Conservation (phyloP, 2,797 vertebrate genomes). For the Characodon lateralis region DNA sequence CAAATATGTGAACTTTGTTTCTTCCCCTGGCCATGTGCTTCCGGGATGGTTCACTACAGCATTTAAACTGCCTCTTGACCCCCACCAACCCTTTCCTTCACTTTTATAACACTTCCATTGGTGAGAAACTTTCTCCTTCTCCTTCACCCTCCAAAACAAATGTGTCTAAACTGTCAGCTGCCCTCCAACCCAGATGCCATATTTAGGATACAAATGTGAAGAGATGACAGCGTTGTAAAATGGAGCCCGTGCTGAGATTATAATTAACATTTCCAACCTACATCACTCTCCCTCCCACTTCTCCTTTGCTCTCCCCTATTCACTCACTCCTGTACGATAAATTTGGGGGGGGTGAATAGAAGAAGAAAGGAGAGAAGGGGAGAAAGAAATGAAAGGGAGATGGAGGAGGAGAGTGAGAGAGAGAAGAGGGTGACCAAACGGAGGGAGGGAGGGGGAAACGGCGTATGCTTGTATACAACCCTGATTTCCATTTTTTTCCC, state of each 20-base stretch:
- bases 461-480: constrained; percentile 89
- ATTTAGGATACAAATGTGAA: constrained; percentile 75
- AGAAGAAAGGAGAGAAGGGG: constrained; percentile 56
- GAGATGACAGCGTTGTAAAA: constrained; percentile 83
- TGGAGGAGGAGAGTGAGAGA: constrained; percentile 47
- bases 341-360: constrained; percentile 61
- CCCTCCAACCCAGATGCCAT: constrained; percentile 74
- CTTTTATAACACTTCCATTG: constrained; percentile 52
- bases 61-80: constrained; percentile 23
- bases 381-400: constrained; percentile 55
- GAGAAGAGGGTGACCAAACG: constrained; percentile 69
- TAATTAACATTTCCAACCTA: constrained; percentile 88
- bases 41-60: constrained; percentile 54
- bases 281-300: constrained; percentile 82
- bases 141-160: constrained; percentile 23
- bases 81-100: constrained; percentile 44
- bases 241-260: constrained; percentile 83
- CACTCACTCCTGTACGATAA: constrained; percentile 84
- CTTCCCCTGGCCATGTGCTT: constrained; percentile 57
- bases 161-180: constrained; percentile 58
- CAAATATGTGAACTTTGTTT: constrained; percentile 46
- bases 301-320: constrained; percentile 70
- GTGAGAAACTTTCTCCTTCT: constrained; percentile 53
- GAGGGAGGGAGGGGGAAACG: constrained; percentile 79
- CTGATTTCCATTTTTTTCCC: constrained; percentile 87